These are phyloP conservation scores for Kryphioiulus occultus DNA, from an alignment of 2,888 invertebrate species.

Conservation along the genomic window DNA sequence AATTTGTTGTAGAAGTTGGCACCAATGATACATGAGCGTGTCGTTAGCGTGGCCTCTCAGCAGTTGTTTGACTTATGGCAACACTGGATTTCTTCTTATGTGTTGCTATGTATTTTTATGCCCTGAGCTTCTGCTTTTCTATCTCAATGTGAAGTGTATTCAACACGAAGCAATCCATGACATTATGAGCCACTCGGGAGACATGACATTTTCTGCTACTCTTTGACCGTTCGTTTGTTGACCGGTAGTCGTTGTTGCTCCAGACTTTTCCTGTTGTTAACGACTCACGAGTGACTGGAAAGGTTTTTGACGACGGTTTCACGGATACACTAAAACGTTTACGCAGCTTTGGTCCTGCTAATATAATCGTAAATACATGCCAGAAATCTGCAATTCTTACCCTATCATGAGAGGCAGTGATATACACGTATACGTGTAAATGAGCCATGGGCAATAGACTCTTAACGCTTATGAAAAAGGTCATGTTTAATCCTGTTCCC, in stretches of 20 bases:
- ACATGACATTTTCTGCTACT: slow-evolving; percentile 46
- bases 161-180: slow-evolving; percentile 43
- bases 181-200: slow-evolving; percentile 46
- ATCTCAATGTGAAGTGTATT: slow-evolving; percentile 45
- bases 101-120: slow-evolving; percentile 39
- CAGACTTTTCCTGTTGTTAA: slow-evolving; percentile 46
- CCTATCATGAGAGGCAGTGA: neutral
- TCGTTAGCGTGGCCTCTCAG: slow-evolving; percentile 44
- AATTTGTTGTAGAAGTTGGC: slow-evolving; percentile 41
- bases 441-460: too few relatives aligned
- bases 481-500: too few relatives aligned
- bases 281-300: slow-evolving; percentile 42
- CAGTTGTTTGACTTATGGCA: slow-evolving; percentile 44
- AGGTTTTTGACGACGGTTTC: slow-evolving; percentile 36
- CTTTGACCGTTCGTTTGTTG: slow-evolving; percentile 43
- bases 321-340: slow-evolving; percentile 32
- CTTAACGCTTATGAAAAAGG: too few relatives aligned
- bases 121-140: neutral
- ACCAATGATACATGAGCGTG: slow-evolving; percentile 47
- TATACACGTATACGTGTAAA: too few relatives aligned
- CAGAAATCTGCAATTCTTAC: neutral
- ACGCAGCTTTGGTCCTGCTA: neutral
- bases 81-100: slow-evolving; percentile 18
- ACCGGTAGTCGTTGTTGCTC: slow-evolving; percentile 45
- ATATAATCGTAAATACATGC: neutral